phyloP scores from a whole-genome alignment of 2,797 vertebrate genomes.

The Paedocypris micromegethes region DNA sequence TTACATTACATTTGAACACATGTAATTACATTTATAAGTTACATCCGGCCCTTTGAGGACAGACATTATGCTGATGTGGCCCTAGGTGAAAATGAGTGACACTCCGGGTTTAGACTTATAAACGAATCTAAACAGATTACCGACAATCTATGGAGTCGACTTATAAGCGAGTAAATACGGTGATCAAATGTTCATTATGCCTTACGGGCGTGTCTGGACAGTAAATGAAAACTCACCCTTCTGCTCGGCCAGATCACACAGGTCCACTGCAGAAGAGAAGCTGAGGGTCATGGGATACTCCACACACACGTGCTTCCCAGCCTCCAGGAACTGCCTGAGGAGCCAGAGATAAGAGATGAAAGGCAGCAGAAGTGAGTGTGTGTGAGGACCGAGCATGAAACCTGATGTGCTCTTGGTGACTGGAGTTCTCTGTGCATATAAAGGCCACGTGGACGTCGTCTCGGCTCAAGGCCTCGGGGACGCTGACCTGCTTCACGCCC shows the following conservation, averaged over 20 bases:
- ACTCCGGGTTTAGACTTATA: too few relatives aligned
- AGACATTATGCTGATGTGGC: too few relatives aligned
- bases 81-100: too few relatives aligned
- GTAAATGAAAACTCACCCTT: constrained; percentile 72
- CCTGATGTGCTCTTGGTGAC: constrained; percentile 80
- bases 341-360: not conserved
- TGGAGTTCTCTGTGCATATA: constrained; percentile 84
- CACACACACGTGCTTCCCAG: constrained; percentile 88
- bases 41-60: too few relatives aligned
- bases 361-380: not conserved
- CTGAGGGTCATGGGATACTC: constrained; percentile 87
- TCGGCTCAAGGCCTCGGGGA: constrained; percentile 74
- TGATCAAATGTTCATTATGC: too few relatives aligned
- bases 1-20: too few relatives aligned
- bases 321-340: constrained; percentile 78
- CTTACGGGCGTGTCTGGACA: not conserved
- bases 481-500: constrained; percentile 72
- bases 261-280: constrained; percentile 68
- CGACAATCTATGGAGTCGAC: too few relatives aligned
- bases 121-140: too few relatives aligned
- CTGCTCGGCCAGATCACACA: constrained; percentile 76
- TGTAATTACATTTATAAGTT: too few relatives aligned
- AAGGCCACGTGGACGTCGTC: constrained; percentile 77
- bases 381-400: constrained; percentile 46
- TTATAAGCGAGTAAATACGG: too few relatives aligned